phyloP scores from a whole-genome alignment of 2,888 invertebrate species.

The Chrysolina americana region DNA sequence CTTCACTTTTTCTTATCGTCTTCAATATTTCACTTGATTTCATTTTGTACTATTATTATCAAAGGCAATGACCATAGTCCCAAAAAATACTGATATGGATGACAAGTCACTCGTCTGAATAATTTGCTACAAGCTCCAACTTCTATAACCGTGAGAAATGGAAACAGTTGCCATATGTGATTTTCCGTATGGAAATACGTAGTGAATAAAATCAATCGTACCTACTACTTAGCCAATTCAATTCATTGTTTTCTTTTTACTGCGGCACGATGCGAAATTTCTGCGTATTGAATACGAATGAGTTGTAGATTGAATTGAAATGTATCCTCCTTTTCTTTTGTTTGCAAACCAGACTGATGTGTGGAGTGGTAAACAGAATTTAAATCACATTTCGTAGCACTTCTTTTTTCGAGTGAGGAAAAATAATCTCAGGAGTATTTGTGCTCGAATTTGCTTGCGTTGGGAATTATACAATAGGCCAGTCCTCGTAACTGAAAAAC shows the following conservation, averaged over 20 bases:
- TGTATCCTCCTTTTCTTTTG: not conserved
- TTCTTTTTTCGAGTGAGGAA: not conserved
- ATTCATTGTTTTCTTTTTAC: not conserved
- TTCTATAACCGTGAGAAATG: too few species aligned
- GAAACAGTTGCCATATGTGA: not conserved
- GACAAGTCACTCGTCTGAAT: too few species aligned
- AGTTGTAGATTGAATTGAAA: constrained; percentile 6
- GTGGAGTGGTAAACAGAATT: constrained; percentile 13
- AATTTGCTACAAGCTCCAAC: too few species aligned
- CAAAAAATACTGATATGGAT: too few species aligned
- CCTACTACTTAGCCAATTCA: not conserved
- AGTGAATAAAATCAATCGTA: not conserved
- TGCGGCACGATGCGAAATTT: constrained; percentile 5
- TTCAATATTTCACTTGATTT: too few species aligned
- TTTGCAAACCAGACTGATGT: not conserved
- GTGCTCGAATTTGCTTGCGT: not conserved
- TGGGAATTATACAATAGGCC: not conserved
- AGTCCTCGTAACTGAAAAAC: too few species aligned
- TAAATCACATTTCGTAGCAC: not conserved
- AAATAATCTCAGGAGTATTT: not conserved
- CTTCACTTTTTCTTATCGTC: too few species aligned
- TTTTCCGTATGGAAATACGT: not conserved
- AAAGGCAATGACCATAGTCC: too few species aligned
- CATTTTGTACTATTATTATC: too few species aligned
- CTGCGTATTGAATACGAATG: constrained; percentile 9